Evolutionary conservation across 2,797 vertebrate species (phyloP).

Genomic region (Amblyopsis hoosieri): DNA sequence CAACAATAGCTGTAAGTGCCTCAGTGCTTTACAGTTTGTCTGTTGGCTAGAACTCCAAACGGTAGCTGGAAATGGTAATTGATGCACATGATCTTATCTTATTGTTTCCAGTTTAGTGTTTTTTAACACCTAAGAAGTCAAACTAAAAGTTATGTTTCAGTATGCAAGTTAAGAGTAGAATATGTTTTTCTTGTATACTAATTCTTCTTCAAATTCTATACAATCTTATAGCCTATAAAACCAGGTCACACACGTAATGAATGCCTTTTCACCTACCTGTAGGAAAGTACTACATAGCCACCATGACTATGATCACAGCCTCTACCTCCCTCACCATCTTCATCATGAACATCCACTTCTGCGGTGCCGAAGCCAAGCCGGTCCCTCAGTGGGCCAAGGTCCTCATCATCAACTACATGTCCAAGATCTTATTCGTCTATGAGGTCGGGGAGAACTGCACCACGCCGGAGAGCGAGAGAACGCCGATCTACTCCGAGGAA

Average conservation of each 20-base stretch:
- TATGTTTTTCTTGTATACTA: too few relatives aligned
- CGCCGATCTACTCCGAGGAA: conserved; percentile 73
- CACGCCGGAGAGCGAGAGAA: conserved; percentile 67
- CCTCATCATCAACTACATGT: conserved; percentile 95
- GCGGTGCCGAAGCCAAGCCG: conserved; percentile 92
- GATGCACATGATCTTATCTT: too few relatives aligned
- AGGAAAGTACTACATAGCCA: conserved; percentile 99
- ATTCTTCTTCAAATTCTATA: too few relatives aligned
- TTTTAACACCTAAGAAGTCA: too few relatives aligned
- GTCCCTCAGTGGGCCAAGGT: conserved; percentile 95
- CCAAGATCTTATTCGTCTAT: conserved; percentile 93
- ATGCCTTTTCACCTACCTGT: conserved; percentile 14
- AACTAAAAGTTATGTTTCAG: too few relatives aligned
- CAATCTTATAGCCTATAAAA: neutral
- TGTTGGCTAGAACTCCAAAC: too few relatives aligned
- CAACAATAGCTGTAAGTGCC: too few relatives aligned
- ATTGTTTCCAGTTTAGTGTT: too few relatives aligned
- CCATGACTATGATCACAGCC: conserved; percentile 98
- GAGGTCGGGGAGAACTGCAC: conserved; percentile 96
- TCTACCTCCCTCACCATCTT: conserved; percentile 97
- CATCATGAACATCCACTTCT: conserved; percentile 98
- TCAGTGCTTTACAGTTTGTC: too few relatives aligned
- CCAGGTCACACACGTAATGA: neutral
- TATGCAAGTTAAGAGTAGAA: neutral
- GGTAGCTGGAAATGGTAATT: too few relatives aligned